A percentile compares a stretch with the other conserved stretches of the same genome.
These are phyloP conservation scores for Formica aserva DNA, from an alignment of 2,888 invertebrate species.

Conservation along the genomic window DNA sequence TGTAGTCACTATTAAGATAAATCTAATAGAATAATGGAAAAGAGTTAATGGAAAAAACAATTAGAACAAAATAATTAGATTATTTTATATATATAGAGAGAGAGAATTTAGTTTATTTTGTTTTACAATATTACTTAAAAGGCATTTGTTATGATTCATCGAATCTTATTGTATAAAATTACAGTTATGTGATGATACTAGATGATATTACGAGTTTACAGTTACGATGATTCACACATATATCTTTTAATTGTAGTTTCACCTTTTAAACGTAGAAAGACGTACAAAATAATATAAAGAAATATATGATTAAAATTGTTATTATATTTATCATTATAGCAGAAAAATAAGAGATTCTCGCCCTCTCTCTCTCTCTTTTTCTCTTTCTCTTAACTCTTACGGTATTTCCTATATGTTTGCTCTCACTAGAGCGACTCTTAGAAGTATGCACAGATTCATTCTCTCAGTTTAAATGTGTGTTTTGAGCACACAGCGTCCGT, in stretches of 20 bases:
- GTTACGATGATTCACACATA: constrained; percentile 32
- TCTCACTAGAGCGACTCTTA: neutral
- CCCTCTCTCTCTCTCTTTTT: neutral
- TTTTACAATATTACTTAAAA: neutral
- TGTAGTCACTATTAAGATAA: neutral
- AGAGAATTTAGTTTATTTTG: neutral
- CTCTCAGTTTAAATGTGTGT: neutral
- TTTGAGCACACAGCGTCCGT: constrained; percentile 5
- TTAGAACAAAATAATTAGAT: neutral
- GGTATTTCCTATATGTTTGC: neutral
- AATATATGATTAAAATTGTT: neutral
- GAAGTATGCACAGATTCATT: constrained; percentile 3
- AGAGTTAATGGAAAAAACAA: neutral
- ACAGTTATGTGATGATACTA: constrained; percentile 13
- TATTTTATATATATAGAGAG: neutral
- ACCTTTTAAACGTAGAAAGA: neutral
- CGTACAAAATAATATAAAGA: neutral
- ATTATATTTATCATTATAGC: neutral
- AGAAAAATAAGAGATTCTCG: neutral
- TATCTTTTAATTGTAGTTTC: constrained; percentile 10
- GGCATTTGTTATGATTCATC: neutral
- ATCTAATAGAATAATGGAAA: neutral
- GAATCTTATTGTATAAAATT: constrained; percentile 21
- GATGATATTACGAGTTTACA: constrained; percentile 9
- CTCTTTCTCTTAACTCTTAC: neutral